Evolutionary conservation across 2,113 vertebrate genomes (phyloP).

Genomic region (Microtus pennsylvanicus): DNA sequence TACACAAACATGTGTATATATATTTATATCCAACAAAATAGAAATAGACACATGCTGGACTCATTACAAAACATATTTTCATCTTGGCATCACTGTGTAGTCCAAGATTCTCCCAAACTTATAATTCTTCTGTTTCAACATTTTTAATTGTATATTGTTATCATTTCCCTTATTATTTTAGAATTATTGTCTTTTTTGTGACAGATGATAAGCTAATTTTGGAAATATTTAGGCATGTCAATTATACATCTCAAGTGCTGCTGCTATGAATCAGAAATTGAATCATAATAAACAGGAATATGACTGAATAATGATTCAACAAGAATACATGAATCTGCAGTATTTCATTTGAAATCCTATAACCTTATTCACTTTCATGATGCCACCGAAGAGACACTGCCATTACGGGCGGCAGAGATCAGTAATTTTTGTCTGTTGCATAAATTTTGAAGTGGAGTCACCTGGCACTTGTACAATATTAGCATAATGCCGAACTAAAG

Average conservation of each 20-base stretch:
- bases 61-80: too few species aligned
- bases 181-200: not conserved
- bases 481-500: not conserved
- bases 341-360: not conserved
- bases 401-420: not conserved
- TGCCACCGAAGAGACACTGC: not conserved
- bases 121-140: too few species aligned
- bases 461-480: slow-evolving; percentile 6
- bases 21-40: too few species aligned
- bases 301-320: not conserved
- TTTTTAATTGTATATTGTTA: too few species aligned
- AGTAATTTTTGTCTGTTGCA: not conserved
- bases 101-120: too few species aligned
- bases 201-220: not conserved
- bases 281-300: not conserved
- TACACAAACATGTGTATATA: not conserved
- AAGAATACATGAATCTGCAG: not conserved
- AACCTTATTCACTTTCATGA: not conserved
- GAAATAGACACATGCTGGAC: too few species aligned
- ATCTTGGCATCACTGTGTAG: too few species aligned
- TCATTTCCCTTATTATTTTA: too few species aligned
- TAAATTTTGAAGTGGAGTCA: slow-evolving; percentile 18
- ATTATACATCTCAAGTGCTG: not conserved
- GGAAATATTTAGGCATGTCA: not conserved
- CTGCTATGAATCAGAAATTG: not conserved